Base-by-base conservation (phyloP, 2,113 vertebrate genomes). In the Coracopsis vasa region DNA sequence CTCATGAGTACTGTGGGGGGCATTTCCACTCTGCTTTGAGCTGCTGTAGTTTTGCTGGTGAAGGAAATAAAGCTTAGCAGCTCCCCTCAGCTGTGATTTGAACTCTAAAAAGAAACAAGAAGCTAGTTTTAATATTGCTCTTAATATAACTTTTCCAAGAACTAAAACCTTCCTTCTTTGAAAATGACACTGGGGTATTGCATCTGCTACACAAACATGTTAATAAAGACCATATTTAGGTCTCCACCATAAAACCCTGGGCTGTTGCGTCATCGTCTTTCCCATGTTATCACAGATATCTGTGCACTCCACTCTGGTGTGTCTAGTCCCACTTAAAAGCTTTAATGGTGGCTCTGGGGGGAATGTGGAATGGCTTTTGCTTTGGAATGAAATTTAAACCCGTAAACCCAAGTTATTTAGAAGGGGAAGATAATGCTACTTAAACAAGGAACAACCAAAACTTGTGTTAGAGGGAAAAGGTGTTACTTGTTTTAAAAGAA, bases 141-240 rank as follows among this genome's bases (percentile, higher is more conserved):
- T 93, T 95, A 94, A 82, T 31, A 62, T 29, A 95, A 60, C 51
- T 88, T 95, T 96, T 95, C 75, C 70, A 95, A 92, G 79, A 94
- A 69, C 39, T 75, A 70, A 96, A 78, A 72, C 83, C n/a, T 78
- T 54, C 61, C 51, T 11, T 2, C 94, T 96, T 97, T 97, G 96
- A 96, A 96, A 95, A 87, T 83, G 91, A 92, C 91, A 87, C 96
- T 70, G 77, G 62, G 45, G 37, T 93, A 80, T 95, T 96, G 73
- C 94, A 70, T 96, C 92, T 92, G 87, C 94, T 94, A 58, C 66
- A 71, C 70, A 93, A 94, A 83, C 88, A 82, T 13, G 13, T 61
- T 96, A 97, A 96, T 96, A 89, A 88, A 94, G 74, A 78, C 95
- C 91, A 70, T 79, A 50, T 94, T 96, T 86, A 53, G 25, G n/a